phyloP scores from a whole-genome alignment of 2,888 invertebrate genomes.

The Psylliodes chrysocephalus region DNA sequence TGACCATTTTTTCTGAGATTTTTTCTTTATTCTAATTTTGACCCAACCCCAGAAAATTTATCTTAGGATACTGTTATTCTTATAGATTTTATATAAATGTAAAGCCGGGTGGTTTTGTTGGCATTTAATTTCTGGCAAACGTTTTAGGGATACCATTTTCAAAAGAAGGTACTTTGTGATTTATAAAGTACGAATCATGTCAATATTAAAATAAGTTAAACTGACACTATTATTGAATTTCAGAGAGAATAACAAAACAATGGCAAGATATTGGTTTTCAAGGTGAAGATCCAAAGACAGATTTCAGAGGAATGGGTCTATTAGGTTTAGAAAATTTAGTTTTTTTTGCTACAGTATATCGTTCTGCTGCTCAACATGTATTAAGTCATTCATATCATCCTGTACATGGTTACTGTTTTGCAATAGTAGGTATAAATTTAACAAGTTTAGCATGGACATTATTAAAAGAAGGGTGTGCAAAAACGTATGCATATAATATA shows the following conservation, averaged over 20 bases:
- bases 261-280: slow-evolving; percentile 98
- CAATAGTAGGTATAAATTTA: slow-evolving; percentile 94
- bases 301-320: slow-evolving; percentile 98
- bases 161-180: too few species aligned
- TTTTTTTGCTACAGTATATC: slow-evolving; percentile 86
- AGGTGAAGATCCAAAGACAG: slow-evolving; percentile 97
- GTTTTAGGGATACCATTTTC: too few species aligned
- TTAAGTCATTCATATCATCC: slow-evolving; percentile 91
- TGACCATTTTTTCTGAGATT: too few species aligned
- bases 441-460: slow-evolving; percentile 90
- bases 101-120: too few species aligned
- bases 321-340: slow-evolving; percentile 92
- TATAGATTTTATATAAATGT: too few species aligned
- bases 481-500: slow-evolving; percentile 89
- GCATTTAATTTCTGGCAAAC: too few species aligned
- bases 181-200: too few species aligned
- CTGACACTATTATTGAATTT: too few species aligned
- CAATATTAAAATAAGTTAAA: too few species aligned
- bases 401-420: slow-evolving; percentile 86
- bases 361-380: slow-evolving; percentile 82
- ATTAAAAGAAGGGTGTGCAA: slow-evolving; percentile 82
- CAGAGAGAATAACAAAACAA: slow-evolving; percentile 81
- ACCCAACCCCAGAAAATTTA: too few species aligned
- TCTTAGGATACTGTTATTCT: too few species aligned
- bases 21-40: too few species aligned